Evolutionary conservation across 1,140 invertebrate species (phyloP).

Genomic region (Apocrypta bakeri): DNA sequence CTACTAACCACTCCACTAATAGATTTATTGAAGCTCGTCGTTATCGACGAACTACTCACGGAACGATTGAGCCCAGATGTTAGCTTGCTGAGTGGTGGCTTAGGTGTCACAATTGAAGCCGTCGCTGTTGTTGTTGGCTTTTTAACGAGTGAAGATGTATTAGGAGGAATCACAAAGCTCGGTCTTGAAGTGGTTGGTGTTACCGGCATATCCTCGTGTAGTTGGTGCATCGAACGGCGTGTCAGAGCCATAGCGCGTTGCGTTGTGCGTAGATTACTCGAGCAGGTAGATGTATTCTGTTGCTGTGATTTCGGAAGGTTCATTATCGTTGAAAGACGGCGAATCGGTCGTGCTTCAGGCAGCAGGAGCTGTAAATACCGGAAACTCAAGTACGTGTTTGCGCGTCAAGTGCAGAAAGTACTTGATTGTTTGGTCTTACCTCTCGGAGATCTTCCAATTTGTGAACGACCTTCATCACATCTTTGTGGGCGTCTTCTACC

Average conservation of each 20-base stretch:
- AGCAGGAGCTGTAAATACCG: conserved; percentile 5
- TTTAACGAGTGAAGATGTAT: neutral
- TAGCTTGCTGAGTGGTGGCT: neutral
- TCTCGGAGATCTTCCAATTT: conserved; percentile 28
- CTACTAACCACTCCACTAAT: neutral
- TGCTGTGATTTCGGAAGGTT: conserved; percentile 6
- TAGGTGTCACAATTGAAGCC: neutral
- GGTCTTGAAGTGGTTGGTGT: conserved; percentile 29
- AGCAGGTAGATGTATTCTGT: neutral
- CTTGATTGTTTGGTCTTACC: neutral
- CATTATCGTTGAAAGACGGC: conserved; percentile 38
- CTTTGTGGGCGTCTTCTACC: conserved; percentile 26
- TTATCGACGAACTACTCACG: conserved; percentile 44
- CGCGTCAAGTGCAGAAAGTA: neutral
- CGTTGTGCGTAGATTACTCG: neutral
- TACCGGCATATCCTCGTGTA: neutral
- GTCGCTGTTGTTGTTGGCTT: neutral
- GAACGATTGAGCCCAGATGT: neutral
- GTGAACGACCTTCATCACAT: neutral
- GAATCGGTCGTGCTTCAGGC: conserved; percentile 20
- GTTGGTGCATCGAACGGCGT: neutral
- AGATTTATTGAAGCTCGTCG: neutral
- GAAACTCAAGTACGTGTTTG: neutral
- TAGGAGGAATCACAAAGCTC: neutral
- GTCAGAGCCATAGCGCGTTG: neutral